Base-by-base conservation (phyloP, 1,140 invertebrate species). In the Meloidogyne floridensis region DNA sequence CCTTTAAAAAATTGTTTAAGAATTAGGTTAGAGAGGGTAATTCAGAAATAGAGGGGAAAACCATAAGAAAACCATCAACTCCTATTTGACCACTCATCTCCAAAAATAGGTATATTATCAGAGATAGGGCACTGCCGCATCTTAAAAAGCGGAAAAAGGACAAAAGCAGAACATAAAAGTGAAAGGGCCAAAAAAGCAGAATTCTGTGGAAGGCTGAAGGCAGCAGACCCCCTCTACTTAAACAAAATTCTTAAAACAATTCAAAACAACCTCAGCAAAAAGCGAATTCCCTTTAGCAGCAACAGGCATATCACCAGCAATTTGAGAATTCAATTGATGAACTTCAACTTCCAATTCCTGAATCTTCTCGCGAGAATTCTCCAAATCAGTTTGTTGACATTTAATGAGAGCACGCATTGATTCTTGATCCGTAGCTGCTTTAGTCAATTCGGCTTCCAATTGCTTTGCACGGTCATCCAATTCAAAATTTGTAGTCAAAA, bases 211-310 rank as follows among this genome's bases (percentile, higher is more conserved):
- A 32, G 32, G 32, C 32, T 32, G 32, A 32, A 32, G 32, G 1
- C 20, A 20, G 20, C 20, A 20, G 20, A 20, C 0, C 20, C 0
- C 20, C 20, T 20, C 1, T 20, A 20, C 20, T 0, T 32, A 32
- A 32, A 76, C 15, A 76, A 59, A 56, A 75, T 20, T n/a, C 20
- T 2, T 47, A 53, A 78, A 70, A 59, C 2, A 13, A 10, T 8
- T 5, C 11, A 8, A 32, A 32, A 32, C 53, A 77, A 82, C 81
- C 78, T 82, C 81, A 32, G 70, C 81, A 74, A 82, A 82, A 13
- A 82, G 69, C 4, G 81, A 82, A 72, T 82, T 82, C 3, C 81
- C 81, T 43, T 80, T 56, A 13, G 43, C 47, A 15, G 81, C 81
- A 80, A 79, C 32, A 18, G 82, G 18, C 3, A 72, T 9, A 15